A percentile compares a stretch with the other conserved stretches of the same genome.
Conservation (phyloP, 2,113 vertebrate species). For the Excalfactoria chinensis region DNA sequence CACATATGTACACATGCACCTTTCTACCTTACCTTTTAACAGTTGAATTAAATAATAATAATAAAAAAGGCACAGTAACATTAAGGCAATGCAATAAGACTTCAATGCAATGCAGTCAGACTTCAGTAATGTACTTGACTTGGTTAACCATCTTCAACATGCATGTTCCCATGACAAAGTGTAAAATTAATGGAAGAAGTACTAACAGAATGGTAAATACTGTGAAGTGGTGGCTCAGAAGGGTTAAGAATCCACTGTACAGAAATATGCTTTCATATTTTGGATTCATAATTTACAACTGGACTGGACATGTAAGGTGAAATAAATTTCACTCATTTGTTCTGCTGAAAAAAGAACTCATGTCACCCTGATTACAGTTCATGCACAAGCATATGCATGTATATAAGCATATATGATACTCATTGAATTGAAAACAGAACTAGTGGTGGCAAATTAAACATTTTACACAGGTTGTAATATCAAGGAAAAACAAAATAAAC, state of each 20-base stretch:
- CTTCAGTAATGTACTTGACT: neutral
- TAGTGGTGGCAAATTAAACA: neutral
- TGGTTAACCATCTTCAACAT: neutral
- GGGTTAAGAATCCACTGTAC: neutral
- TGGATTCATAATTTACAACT: neutral
- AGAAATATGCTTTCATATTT: neutral
- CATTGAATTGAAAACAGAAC: neutral
- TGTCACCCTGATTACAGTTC: neutral
- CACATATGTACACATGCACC: neutral
- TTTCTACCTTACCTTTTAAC: neutral
- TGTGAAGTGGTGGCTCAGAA: neutral
- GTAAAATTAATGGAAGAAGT: neutral
- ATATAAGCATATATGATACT: rapidly evolving
- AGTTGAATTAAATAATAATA: neutral
- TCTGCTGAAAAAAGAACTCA: neutral
- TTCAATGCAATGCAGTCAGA: too few species aligned
- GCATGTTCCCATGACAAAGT: rapidly evolving
- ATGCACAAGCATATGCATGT: neutral
- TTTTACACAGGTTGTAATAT: rapidly evolving
- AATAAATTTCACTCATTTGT: neutral
- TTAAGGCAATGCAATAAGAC: neutral
- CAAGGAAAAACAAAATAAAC: neutral
- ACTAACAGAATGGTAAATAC: neutral
- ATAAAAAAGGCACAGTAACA: neutral
- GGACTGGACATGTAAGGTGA: neutral